Percentiles rank a stretch among this genome's conserved stretches.
Conservation (phyloP, 2,888 invertebrate genomes). For the Drosophila ochracea region DNA sequence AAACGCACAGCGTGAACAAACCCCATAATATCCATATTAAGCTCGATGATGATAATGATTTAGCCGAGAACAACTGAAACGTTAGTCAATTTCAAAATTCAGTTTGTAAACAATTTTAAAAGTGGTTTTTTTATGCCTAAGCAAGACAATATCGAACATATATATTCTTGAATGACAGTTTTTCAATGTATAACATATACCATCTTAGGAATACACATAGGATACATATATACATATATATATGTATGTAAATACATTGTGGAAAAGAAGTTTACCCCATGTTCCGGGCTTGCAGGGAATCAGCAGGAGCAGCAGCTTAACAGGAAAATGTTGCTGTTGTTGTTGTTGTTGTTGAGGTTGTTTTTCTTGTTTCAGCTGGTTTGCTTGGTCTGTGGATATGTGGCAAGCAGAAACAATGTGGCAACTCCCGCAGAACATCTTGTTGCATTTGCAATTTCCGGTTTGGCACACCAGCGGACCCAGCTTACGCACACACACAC, state of each 20-base stretch:
- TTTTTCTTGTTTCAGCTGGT: constrained; percentile 36
- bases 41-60: neutral
- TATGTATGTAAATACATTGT: neutral
- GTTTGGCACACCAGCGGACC: constrained; percentile 51
- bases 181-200: neutral
- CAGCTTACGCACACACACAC: constrained; percentile 7
- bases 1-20: neutral
- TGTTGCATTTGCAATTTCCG: constrained; percentile 81
- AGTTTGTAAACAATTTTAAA: neutral
- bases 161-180: neutral
- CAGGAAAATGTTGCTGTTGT: constrained; percentile 6
- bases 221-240: neutral
- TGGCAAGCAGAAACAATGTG: constrained; percentile 61
- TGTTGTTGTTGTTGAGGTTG: constrained; percentile 3
- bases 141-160: neutral
- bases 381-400: constrained; percentile 30
- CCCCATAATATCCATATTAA: neutral
- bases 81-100: neutral
- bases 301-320: constrained; percentile 10
- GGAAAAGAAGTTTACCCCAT: constrained; percentile 2
- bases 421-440: constrained; percentile 72
- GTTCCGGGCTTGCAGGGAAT: neutral
- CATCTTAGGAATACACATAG: neutral
- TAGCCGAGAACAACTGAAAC: neutral
- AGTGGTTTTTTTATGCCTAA: accelerated